These are phyloP conservation scores for Chloropsis hardwickii DNA, from an alignment of 2,113 vertebrate genomes.

Conservation along the genomic window DNA sequence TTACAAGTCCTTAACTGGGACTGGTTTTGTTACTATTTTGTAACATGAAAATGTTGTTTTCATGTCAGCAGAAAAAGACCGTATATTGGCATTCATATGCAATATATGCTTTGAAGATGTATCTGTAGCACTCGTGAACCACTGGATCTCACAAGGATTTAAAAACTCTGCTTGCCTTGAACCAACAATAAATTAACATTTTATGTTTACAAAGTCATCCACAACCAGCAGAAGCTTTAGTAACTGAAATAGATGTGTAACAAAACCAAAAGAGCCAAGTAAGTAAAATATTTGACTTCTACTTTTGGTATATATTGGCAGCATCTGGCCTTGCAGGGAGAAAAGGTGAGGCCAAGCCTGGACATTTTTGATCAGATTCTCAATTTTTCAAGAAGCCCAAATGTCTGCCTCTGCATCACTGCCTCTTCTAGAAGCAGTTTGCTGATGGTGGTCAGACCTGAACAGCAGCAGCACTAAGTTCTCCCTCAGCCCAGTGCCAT, in stretches of 20 bases:
- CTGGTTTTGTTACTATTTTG: not conserved
- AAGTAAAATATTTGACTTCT: not conserved
- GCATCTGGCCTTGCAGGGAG: not conserved
- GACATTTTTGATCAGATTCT: not conserved
- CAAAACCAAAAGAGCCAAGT: not conserved
- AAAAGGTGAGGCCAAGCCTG: not conserved
- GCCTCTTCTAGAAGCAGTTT: not conserved
- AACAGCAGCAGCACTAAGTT: not conserved
- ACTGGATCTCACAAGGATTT: not conserved
- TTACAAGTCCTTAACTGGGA: not conserved
- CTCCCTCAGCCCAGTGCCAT: not conserved
- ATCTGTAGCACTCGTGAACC: not conserved
- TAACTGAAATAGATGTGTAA: not conserved
- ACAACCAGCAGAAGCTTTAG: not conserved
- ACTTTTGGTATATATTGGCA: not conserved
- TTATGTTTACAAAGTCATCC: not conserved
- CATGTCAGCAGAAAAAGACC: not conserved
- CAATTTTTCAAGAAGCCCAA: not conserved
- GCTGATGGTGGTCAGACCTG: not conserved
- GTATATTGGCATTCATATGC: not conserved
- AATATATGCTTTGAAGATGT: not conserved
- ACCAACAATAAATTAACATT: not conserved
- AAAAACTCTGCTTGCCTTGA: not conserved
- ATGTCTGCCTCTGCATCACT: not conserved
- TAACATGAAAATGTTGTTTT: not conserved